A percentile compares a stretch with the other conserved stretches of the same genome.
Conservation (phyloP, 2,888 invertebrate species). For the Plagodis dolabraria region DNA sequence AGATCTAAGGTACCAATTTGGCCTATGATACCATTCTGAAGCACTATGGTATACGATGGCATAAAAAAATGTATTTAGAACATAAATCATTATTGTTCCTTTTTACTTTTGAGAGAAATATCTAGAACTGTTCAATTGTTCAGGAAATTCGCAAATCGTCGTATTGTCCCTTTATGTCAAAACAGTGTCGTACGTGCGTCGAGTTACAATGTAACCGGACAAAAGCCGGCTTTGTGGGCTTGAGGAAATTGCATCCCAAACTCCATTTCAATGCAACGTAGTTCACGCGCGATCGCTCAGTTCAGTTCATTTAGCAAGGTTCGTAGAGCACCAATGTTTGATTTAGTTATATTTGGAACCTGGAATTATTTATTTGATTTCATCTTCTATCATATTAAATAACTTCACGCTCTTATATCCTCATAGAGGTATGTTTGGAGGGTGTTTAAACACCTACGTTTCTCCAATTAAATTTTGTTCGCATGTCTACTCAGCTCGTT, state of each 20-base stretch:
- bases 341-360: constrained; percentile 1
- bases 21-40: too few relatives aligned
- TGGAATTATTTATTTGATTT: too few relatives aligned
- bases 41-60: too few relatives aligned
- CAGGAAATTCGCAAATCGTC: constrained; percentile 32
- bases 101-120: neutral
- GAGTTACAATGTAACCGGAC: constrained; percentile 56
- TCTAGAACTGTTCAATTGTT: constrained; percentile 15
- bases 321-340: constrained; percentile 10
- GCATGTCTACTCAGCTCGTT: too few relatives aligned
- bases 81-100: too few relatives aligned
- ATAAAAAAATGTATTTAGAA: too few relatives aligned
- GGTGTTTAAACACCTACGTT: too few relatives aligned
- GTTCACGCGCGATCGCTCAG: constrained; percentile 48
- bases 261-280: constrained; percentile 58
- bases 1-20: too few relatives aligned
- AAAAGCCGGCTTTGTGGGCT: constrained; percentile 58
- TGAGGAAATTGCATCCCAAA: constrained; percentile 74
- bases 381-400: too few relatives aligned
- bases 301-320: constrained; percentile 47
- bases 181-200: constrained; percentile 61
- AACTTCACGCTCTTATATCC: too few relatives aligned
- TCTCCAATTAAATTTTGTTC: too few relatives aligned
- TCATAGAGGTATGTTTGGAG: too few relatives aligned
- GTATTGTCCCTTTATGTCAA: constrained; percentile 46